Evolutionary conservation across 2,797 vertebrate genomes (phyloP).

Genomic region (Aplochiton taeniatus): DNA sequence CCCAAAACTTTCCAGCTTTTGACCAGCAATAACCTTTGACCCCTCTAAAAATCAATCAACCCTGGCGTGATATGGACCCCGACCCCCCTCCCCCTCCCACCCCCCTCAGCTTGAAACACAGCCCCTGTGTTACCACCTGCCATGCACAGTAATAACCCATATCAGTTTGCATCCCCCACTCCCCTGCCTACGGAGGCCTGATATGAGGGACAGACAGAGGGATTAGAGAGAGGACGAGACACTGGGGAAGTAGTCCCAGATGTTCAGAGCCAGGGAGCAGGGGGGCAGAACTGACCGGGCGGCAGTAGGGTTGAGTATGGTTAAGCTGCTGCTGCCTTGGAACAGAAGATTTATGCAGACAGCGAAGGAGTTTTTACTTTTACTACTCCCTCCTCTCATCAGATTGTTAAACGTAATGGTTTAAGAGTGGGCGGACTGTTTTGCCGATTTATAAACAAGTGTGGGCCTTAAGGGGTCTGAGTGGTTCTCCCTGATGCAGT

Average conservation of each 20-base stretch:
- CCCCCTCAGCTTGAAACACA: constrained; percentile 11
- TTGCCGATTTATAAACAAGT: constrained; percentile 29
- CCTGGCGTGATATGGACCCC: background rate
- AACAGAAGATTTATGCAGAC: background rate
- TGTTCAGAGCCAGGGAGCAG: constrained; percentile 6
- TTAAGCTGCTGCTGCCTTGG: background rate
- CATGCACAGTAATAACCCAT: constrained; percentile 26
- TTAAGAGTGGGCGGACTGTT: constrained; percentile 15
- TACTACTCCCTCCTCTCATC: background rate
- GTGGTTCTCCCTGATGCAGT: constrained; percentile 9
- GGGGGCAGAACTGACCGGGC: constrained; percentile 1
- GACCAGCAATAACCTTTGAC: background rate
- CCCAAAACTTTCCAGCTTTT: background rate
- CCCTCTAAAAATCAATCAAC: background rate
- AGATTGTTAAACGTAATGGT: constrained; percentile 1
- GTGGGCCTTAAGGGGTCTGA: constrained; percentile 18
- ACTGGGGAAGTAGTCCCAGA: constrained; percentile 28
- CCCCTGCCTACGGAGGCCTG: background rate
- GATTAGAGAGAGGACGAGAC: background rate
- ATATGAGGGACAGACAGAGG: background rate
- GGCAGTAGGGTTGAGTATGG: background rate
- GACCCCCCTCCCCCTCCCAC: background rate
- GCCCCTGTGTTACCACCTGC: constrained; percentile 36
- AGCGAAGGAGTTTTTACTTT: background rate
- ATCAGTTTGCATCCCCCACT: constrained; percentile 36